Base-by-base conservation (phyloP, 2,113 vertebrate genomes). In the Redunca redunca region DNA sequence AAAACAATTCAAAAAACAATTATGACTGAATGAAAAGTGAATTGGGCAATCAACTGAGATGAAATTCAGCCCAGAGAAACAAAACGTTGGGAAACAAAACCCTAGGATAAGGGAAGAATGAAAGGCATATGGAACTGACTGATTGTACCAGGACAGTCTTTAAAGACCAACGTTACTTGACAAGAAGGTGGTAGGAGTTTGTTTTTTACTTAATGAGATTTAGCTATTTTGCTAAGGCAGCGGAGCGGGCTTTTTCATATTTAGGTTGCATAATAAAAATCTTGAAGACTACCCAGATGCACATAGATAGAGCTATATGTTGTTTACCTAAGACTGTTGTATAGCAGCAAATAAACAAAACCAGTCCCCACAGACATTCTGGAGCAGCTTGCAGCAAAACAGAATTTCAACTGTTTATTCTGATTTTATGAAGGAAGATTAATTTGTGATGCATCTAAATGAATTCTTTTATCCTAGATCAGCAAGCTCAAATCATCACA, bases 1-100 rank as follows among this genome's bases (percentile, higher is more conserved):
- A 93, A 98, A 97, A 99, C 97, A 98, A 98, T 98, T 98, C 96
- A 98, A 98, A 99, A 99, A 94, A 84, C 96, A 98, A 98, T 98
- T 99, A 98, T 90, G 98, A 96, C 58, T 98, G 98, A 98, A 98
- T 96, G 97, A 98, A 98, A 98, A 99, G 92, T 77, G 95, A 98
- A 98, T 97, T 98, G 96, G 96, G 97, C 98, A 99, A 99, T 98
- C 98, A 97, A 95, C 80, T 97, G 97, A 98, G 98, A 98, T 97
- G 71, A 98, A 98, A 98, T 98, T 95, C 98, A 98, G 96, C 97
- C 97, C 96, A 97, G 92, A 97, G 97, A 98, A 99, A 98, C 92
- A 98, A 98, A 98, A 98, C 43, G 17, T 86, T 98, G 97, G 90
- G 1, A 14, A 26, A 64, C 3, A 62, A 78, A 95, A 30, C 17